Evolutionary conservation across 2,888 invertebrate species (phyloP).

Genomic region (Thymelicus acteon): DNA sequence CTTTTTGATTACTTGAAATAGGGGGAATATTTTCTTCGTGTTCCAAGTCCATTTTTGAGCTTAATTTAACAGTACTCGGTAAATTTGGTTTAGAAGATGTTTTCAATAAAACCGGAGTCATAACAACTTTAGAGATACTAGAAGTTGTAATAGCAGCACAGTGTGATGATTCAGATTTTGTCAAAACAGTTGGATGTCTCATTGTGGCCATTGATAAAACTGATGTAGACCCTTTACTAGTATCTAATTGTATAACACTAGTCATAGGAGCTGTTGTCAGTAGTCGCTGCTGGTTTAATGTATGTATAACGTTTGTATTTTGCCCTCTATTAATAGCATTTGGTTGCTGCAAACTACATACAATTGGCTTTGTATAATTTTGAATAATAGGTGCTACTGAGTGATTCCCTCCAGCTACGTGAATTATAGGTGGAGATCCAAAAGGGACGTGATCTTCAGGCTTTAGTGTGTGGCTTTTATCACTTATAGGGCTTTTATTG

Average conservation of each 20-base stretch:
- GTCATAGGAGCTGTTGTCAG: slow-evolving; percentile 63
- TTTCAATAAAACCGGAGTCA: slow-evolving; percentile 71
- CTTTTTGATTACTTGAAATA: slow-evolving; percentile 36
- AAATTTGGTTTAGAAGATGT: slow-evolving; percentile 51
- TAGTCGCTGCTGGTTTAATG: slow-evolving; percentile 67
- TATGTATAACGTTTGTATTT: slow-evolving; percentile 72
- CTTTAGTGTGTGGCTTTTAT: slow-evolving; percentile 64
- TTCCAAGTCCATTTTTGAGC: slow-evolving; percentile 59
- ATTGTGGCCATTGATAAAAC: slow-evolving; percentile 72
- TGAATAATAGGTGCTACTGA: slow-evolving; percentile 66
- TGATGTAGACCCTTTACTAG: slow-evolving; percentile 65
- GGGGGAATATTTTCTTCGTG: slow-evolving; percentile 46
- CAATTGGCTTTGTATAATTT: slow-evolving; percentile 63
- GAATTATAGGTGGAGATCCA: slow-evolving; percentile 66
- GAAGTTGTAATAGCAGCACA: slow-evolving; percentile 60
- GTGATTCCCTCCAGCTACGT: slow-evolving; percentile 66
- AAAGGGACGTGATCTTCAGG: slow-evolving; percentile 63
- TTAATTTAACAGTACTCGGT: slow-evolving; percentile 56
- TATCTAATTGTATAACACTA: slow-evolving; percentile 68
- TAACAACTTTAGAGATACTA: slow-evolving; percentile 65
- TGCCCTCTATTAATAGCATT: slow-evolving; percentile 61
- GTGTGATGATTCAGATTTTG: slow-evolving; percentile 64
- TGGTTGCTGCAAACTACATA: slow-evolving; percentile 64
- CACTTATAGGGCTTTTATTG: slow-evolving; percentile 61
- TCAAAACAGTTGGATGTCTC: slow-evolving; percentile 65